A percentile compares a stretch with the other conserved stretches of the same genome.
phyloP scores from a whole-genome alignment of 2,113 vertebrate species.

The Hipposideros armiger region DNA sequence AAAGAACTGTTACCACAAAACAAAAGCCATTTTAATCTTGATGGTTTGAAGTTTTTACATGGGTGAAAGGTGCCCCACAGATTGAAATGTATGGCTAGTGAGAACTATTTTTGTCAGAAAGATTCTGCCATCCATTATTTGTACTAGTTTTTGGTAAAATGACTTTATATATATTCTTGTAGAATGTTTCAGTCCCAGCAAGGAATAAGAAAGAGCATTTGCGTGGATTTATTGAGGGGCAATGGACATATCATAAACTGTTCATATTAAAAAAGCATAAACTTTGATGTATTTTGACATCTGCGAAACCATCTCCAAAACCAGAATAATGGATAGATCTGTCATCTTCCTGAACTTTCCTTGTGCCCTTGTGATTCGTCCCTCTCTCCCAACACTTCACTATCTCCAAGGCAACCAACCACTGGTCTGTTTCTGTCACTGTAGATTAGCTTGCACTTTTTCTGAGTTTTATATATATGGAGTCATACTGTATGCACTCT shows the following conservation, averaged over 20 bases:
- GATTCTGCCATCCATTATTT: background rate
- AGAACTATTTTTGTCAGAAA: background rate
- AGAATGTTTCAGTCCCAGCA: background rate
- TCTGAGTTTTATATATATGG: background rate
- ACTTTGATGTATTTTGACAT: constrained; percentile 8
- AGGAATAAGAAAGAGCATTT: background rate
- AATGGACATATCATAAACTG: background rate
- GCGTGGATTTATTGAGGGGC: background rate
- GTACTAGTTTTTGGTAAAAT: background rate
- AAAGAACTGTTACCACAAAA: background rate
- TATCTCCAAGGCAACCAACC: background rate
- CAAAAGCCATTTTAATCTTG: background rate
- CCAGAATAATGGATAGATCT: background rate
- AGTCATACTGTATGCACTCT: background rate
- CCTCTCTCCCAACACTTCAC: background rate
- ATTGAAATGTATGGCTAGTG: background rate
- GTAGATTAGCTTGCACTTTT: background rate
- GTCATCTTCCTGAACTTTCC: background rate
- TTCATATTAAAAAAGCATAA: background rate
- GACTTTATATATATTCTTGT: background rate
- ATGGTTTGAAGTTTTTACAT: background rate
- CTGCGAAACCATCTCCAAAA: background rate
- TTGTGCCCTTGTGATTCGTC: background rate
- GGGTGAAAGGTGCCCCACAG: background rate
- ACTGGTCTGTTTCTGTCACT: background rate